Conservation (phyloP, 2,888 invertebrate genomes). For the Encarsia formosa region DNA sequence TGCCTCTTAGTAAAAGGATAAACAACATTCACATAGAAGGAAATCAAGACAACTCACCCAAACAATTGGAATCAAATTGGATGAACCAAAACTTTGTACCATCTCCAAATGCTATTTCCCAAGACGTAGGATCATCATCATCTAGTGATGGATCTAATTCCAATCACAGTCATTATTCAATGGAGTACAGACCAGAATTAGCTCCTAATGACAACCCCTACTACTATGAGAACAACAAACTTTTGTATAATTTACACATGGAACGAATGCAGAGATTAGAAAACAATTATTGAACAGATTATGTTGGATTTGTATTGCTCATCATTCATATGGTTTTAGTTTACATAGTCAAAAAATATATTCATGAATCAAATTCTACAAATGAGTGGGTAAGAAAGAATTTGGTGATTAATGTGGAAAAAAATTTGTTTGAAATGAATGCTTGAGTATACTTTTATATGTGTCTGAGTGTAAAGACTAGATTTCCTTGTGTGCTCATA, state of each 20-base stretch:
- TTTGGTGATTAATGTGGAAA: neutral
- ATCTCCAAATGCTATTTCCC: conserved; percentile 45
- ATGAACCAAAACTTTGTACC: conserved; percentile 38
- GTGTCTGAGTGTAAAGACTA: no score
- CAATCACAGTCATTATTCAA: conserved; percentile 41
- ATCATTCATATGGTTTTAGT: no score
- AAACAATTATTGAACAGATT: conserved; percentile 21
- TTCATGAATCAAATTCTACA: neutral
- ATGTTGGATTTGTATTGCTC: no score
- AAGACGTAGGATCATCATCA: conserved; percentile 45
- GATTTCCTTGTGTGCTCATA: no score
- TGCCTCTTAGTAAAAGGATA: conserved; percentile 84
- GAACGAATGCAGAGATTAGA: conserved; percentile 67
- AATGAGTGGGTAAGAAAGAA: neutral
- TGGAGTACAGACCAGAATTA: conserved; percentile 71
- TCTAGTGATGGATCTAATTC: conserved; percentile 43
- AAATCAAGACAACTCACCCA: conserved; percentile 35
- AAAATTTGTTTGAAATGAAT: no score
- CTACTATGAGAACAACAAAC: conserved; percentile 80
- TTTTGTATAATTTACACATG: conserved; percentile 79
- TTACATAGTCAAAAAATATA: neutral
- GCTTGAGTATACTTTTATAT: no score
- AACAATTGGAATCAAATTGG: conserved; percentile 43
- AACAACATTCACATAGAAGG: conserved; percentile 79
- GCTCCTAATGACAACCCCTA: conserved; percentile 74